Percentiles rank a stretch among this genome's conserved stretches.
Conservation (phyloP, 1,140 invertebrate species). For the Scaptomyza graminum region DNA sequence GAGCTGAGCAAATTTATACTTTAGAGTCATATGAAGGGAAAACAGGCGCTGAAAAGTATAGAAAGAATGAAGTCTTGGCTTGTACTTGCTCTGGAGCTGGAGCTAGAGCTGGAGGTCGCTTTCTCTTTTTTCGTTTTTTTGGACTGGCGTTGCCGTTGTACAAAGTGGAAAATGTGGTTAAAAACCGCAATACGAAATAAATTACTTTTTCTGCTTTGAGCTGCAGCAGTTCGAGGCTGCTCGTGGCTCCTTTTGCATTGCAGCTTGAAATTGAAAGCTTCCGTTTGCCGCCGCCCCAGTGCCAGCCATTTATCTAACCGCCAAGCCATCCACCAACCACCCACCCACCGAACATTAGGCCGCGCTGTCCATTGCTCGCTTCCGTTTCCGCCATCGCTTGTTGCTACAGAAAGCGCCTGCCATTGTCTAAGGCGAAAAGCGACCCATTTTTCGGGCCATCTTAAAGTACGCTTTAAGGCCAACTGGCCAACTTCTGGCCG, state of each 20-base stretch:
- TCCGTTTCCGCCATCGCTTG: slow-evolving; percentile 63
- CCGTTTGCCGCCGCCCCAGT: slow-evolving; percentile 52
- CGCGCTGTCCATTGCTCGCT: slow-evolving; percentile 67
- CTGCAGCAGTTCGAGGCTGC: slow-evolving; percentile 58
- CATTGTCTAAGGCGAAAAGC: slow-evolving; percentile 25
- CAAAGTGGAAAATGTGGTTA: slow-evolving; percentile 83
- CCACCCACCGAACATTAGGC: slow-evolving; percentile 71
- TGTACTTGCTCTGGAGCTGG: slow-evolving; percentile 28
- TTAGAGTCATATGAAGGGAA: slow-evolving; percentile 30
- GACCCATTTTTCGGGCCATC: slow-evolving; percentile 58
- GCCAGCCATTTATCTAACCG: slow-evolving; percentile 60
- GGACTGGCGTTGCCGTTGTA: slow-evolving; percentile 78
- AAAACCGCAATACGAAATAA: slow-evolving; percentile 83
- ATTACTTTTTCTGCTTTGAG: slow-evolving; percentile 82
- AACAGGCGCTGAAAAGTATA: background rate
- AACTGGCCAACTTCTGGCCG: slow-evolving; percentile 36
- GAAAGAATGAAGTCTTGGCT: slow-evolving; percentile 41
- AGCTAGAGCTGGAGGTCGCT: slow-evolving; percentile 44
- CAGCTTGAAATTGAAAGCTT: slow-evolving; percentile 82
- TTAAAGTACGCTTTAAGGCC: slow-evolving; percentile 71
- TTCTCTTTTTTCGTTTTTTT: slow-evolving; percentile 40
- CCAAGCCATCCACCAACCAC: slow-evolving; percentile 23
- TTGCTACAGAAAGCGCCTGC: slow-evolving; percentile 1
- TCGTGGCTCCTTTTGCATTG: slow-evolving; percentile 58
- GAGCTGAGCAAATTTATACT: slow-evolving; percentile 46